Evolutionary conservation across 2,113 vertebrate species (phyloP).

Genomic region (Chlorodrepanis virens): DNA sequence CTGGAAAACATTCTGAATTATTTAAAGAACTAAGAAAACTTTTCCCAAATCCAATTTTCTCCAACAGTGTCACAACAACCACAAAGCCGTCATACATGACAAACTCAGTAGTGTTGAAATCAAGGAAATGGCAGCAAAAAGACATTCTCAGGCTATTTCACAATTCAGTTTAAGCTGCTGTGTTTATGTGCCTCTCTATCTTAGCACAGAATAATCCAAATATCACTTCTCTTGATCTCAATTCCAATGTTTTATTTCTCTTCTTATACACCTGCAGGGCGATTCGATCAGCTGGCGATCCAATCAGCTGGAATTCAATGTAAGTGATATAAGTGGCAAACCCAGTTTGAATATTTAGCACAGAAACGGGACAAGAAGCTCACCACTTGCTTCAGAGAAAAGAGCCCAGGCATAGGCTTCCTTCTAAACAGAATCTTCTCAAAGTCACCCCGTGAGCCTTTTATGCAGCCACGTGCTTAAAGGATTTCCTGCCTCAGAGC

Average conservation of each 20-base stretch:
- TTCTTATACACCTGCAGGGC: neutral
- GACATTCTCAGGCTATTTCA: conserved; percentile 48
- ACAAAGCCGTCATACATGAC: conserved; percentile 43
- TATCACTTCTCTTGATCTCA: neutral
- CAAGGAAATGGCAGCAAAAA: conserved; percentile 37
- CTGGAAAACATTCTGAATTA: conserved; percentile 38
- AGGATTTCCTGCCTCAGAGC: neutral
- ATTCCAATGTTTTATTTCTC: neutral
- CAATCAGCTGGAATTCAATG: neutral
- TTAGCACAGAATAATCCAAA: conserved; percentile 8
- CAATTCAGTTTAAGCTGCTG: conserved; percentile 31
- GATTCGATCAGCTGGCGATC: neutral
- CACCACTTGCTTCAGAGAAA: neutral
- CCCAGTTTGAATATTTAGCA: neutral
- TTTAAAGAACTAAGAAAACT: conserved; percentile 58
- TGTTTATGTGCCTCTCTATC: conserved; percentile 25
- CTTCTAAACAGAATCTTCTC: neutral
- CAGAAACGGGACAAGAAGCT: neutral
- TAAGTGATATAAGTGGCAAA: neutral
- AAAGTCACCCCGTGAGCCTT: neutral
- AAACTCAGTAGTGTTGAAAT: conserved; percentile 33
- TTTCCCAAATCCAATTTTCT: conserved; percentile 56
- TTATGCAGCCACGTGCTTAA: neutral
- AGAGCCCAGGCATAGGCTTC: neutral
- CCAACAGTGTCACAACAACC: conserved; percentile 41